These are phyloP conservation scores for Rhyacophila evoluta DNA, from an alignment of 2,888 invertebrate species.

Conservation along the genomic window DNA sequence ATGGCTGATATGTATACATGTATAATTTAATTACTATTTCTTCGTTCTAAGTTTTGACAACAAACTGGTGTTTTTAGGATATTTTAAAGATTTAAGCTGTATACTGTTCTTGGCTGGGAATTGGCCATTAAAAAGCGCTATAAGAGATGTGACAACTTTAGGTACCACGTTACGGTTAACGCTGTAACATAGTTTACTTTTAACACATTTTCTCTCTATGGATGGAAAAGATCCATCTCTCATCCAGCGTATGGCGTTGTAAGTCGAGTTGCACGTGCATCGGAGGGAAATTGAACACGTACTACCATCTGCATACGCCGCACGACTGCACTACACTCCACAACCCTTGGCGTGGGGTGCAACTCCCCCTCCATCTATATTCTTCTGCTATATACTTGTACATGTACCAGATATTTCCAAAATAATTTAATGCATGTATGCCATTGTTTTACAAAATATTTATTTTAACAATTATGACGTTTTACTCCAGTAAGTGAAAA, in stretches of 20 bases:
- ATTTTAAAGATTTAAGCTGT: neutral
- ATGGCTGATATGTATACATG: neutral
- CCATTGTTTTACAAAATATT: too few relatives aligned
- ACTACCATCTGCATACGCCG: constrained; percentile 32
- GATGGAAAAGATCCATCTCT: neutral
- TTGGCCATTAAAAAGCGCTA: neutral
- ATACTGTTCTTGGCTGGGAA: neutral
- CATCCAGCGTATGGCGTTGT: neutral
- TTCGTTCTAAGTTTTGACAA: neutral
- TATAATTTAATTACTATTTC: neutral
- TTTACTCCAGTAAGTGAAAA: too few relatives aligned
- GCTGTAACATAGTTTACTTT: neutral
- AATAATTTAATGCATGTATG: too few relatives aligned
- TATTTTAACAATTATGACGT: too few relatives aligned
- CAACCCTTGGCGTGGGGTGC: neutral
- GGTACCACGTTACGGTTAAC: neutral
- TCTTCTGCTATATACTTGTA: neutral
- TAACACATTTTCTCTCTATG: neutral
- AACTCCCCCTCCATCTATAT: neutral
- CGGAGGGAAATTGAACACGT: constrained; percentile 37
- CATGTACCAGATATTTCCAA: neutral
- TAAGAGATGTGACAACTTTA: neutral
- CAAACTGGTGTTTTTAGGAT: neutral
- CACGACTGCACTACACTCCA: neutral
- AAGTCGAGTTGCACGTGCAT: constrained; percentile 8